phyloP scores from a whole-genome alignment of 2,888 invertebrate species.

The Drosophila siamana region DNA sequence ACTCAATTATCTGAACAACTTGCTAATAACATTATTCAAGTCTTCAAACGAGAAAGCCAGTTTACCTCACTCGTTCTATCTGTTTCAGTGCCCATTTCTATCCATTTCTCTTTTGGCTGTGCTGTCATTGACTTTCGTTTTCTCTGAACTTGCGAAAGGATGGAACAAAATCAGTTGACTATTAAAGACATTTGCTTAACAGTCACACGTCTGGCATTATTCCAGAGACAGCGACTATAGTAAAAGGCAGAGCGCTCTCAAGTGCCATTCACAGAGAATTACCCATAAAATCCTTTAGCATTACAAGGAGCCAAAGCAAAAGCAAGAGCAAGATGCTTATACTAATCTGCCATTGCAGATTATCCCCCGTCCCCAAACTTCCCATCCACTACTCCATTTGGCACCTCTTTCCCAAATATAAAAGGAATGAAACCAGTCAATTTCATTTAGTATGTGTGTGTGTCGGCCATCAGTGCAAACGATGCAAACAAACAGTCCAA shows the following conservation, averaged over 20 bases:
- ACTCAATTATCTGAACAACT: neutral
- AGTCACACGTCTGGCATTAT: conserved; percentile 53
- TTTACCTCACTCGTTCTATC: neutral
- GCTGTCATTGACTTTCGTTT: conserved; percentile 15
- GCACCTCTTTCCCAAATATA: conserved; percentile 2
- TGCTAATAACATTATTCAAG: neutral
- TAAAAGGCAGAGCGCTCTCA: conserved; percentile 16
- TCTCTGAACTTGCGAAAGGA: neutral
- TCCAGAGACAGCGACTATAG: conserved; percentile 25
- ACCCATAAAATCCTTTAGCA: conserved; percentile 75
- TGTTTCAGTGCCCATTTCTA: neutral
- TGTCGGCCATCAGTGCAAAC: conserved; percentile 67
- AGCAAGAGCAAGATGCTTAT: conserved; percentile 36
- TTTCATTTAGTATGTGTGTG: conserved; percentile 42
- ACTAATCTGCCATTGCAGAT: conserved; percentile 74
- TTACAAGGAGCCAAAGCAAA: conserved; percentile 45
- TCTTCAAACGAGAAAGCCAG: neutral
- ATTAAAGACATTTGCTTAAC: conserved; percentile 47
- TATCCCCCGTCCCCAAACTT: conserved; percentile 35
- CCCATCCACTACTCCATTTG: neutral
- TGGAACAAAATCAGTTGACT: conserved; percentile 20
- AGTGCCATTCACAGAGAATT: conserved; percentile 70
- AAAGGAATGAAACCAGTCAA: conserved; percentile 57
- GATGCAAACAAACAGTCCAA: conserved; percentile 62
- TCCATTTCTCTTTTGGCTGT: neutral